Evolutionary conservation across 2,888 invertebrate genomes (phyloP), one percentile per base, ranked within the genome.

Genomic region (Chesias legatella): DNA sequence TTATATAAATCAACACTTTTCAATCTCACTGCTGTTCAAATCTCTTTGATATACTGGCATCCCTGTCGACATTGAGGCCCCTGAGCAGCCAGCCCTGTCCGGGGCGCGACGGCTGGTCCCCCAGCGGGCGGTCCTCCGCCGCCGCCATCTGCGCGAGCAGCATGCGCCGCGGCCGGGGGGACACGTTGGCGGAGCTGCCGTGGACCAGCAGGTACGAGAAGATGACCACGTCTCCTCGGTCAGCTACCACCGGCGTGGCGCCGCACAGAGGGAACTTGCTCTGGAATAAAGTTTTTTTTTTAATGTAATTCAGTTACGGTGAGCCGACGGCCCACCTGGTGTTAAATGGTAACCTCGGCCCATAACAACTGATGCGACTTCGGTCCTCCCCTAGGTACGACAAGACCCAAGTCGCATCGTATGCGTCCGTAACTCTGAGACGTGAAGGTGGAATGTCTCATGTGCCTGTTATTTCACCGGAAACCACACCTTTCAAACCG

Each of bases 161-260:
- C 91, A 91, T 91, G 6, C 91, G 72, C 0, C 91, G 74, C 0
- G 81, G 65, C 8, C 77, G 61, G 1, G 53, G 51, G 0, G 90
- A 90, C 3, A 61, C 48, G 63, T 91, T 91, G 9, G 83, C 56
- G 5, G 90, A 88, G 30, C 90, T 91, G 26, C 91, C 91, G 54
- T 91, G 91, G 13, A 91, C 67, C 23, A 90, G 69, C 5, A 91
- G 73, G 57, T 91, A 91, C 0, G 90, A 90, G 63, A 91, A 91
- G 10, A 91, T 69, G 1, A 91, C 76, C n/a, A 91, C 67, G 41
- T 91, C 90, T 0, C 90, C 91, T 5, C 83, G 81, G 28, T 80
- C 83, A 0, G 90, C 90, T 0, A 70, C 48, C 1, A 91, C 79
- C 0, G 91, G 89, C 0, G 77, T 79, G 0, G 90, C 90, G 3